Conservation (phyloP, 2,797 vertebrate genomes). For the Lutjanus campechanus region DNA sequence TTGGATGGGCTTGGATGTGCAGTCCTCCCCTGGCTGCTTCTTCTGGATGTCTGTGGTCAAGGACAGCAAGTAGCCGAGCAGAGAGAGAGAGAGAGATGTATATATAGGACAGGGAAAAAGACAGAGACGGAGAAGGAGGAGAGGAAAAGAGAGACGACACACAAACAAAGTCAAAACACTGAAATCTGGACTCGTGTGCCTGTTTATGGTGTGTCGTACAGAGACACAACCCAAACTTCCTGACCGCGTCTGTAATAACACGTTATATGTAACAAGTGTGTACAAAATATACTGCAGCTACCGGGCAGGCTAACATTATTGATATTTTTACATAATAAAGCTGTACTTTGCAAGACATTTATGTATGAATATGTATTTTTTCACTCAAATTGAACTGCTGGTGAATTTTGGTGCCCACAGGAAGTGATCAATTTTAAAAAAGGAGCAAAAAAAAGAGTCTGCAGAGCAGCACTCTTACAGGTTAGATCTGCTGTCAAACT, state of each 20-base stretch:
- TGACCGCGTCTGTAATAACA: background rate
- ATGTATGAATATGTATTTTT: background rate
- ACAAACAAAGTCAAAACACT: slow-evolving; percentile 15
- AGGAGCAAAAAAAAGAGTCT: background rate
- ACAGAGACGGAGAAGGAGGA: background rate
- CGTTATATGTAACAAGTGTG: background rate
- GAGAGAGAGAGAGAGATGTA: slow-evolving; percentile 1
- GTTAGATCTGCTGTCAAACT: background rate
- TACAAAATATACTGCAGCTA: background rate
- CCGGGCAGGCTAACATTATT: background rate
- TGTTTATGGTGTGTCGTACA: background rate
- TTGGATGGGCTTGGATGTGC: slow-evolving; percentile 91
- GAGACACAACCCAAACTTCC: background rate
- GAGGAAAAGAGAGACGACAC: background rate
- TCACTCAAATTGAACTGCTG: background rate
- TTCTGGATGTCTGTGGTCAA: slow-evolving; percentile 90
- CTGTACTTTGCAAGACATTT: background rate
- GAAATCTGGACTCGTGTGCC: background rate
- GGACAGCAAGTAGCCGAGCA: background rate
- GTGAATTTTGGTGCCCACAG: background rate
- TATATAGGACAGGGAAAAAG: slow-evolving; percentile 20
- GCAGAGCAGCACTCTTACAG: background rate
- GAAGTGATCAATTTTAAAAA: background rate
- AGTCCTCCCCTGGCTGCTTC: slow-evolving; percentile 93
- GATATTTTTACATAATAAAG: background rate